phyloP scores from a whole-genome alignment of 2,113 vertebrate genomes.

The Alligator mississippiensis region DNA sequence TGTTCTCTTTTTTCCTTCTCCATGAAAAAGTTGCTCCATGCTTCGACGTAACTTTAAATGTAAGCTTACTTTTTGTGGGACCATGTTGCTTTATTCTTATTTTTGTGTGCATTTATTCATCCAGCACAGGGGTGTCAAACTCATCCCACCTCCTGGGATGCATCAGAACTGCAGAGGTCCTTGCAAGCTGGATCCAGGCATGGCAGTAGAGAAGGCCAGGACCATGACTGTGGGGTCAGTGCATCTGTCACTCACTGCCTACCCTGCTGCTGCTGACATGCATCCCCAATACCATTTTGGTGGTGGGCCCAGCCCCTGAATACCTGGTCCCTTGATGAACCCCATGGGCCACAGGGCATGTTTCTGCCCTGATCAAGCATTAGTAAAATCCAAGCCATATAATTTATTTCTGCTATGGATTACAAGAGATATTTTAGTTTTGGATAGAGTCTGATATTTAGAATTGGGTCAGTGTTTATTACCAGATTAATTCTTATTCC shows the following conservation, averaged over 20 bases:
- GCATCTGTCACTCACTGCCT: no score
- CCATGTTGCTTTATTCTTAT: neutral
- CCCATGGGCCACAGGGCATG: neutral
- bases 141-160: no score
- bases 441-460: neutral
- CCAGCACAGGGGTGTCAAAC: neutral
- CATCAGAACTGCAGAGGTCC: no score
- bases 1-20: neutral
- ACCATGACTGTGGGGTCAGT: no score
- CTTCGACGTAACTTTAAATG: neutral
- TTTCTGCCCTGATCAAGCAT: conserved; percentile 20
- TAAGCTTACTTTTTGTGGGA: neutral
- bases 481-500: neutral
- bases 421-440: neutral
- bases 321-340: no score
- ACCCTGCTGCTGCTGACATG: no score
- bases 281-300: no score
- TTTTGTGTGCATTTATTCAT: neutral
- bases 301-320: no score
- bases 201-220: no score
- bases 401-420: conserved; percentile 16
- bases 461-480: neutral
- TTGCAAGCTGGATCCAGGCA: no score
- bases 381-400: conserved; percentile 45
- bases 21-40: neutral